Conservation (phyloP, 2,888 invertebrate species). For the Coleophora flavipennella region DNA sequence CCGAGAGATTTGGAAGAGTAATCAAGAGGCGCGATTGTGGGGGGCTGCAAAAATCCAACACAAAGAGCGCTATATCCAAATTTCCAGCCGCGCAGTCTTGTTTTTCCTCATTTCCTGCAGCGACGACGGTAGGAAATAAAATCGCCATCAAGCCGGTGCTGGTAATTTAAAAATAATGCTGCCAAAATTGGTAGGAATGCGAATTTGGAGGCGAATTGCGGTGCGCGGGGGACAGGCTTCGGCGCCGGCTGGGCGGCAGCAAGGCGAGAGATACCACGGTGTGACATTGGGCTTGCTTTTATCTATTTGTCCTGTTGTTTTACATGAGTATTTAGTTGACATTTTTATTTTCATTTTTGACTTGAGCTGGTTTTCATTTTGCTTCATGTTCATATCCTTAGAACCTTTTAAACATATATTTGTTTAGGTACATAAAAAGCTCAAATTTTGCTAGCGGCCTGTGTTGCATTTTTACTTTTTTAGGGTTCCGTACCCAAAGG, state of each 20-base stretch:
- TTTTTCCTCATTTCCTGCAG: slow-evolving; percentile 56
- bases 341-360: neutral
- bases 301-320: slow-evolving; percentile 3
- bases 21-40: slow-evolving; percentile 24
- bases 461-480: too few species aligned
- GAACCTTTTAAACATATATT: neutral
- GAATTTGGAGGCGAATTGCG: slow-evolving; percentile 54
- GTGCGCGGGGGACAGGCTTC: slow-evolving; percentile 19
- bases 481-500: too few species aligned
- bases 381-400: neutral
- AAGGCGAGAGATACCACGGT: slow-evolving; percentile 11
- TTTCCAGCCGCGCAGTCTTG: slow-evolving; percentile 45
- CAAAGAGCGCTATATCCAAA: slow-evolving; percentile 39
- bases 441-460: too few species aligned
- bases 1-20: slow-evolving; percentile 17
- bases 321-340: neutral
- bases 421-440: too few species aligned
- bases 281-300: slow-evolving; percentile 4
- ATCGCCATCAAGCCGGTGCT: slow-evolving; percentile 58
- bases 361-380: neutral
- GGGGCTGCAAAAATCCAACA: slow-evolving; percentile 21
- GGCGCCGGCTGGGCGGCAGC: slow-evolving; percentile 29
- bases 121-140: slow-evolving; percentile 58
- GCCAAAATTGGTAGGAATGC: slow-evolving; percentile 54
- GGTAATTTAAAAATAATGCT: slow-evolving; percentile 66